Conservation (phyloP, 2,888 invertebrate species). For the Meloe dianella region DNA sequence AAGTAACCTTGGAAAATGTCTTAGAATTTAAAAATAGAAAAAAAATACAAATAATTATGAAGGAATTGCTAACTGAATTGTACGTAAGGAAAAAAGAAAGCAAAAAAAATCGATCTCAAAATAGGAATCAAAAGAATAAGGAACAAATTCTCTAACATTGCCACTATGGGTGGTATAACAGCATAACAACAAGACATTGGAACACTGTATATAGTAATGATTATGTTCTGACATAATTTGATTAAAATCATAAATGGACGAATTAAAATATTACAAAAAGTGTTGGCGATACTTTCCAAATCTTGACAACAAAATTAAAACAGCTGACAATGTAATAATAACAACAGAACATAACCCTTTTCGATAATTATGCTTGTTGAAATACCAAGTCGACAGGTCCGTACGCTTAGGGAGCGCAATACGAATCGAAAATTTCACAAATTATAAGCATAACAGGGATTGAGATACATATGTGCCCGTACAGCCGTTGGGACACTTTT, state of each 20-base stretch:
- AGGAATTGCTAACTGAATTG: not conserved
- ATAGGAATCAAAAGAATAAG: not conserved
- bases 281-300: not conserved
- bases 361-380: not conserved
- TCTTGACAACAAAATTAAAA: not conserved
- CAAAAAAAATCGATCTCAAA: not conserved
- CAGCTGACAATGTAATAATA: not conserved
- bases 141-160: not conserved
- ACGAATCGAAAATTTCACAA: no score
- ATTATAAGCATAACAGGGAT: no score
- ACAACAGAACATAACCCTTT: not conserved
- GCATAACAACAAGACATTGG: not conserved
- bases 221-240: not conserved
- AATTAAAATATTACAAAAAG: conserved; percentile 2
- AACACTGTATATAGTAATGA: not conserved
- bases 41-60: not conserved
- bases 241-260: not conserved
- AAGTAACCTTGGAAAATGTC: not conserved
- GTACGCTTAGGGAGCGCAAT: no score
- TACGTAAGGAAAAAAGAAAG: not conserved
- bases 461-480: no score
- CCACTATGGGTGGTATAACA: not conserved
- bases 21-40: not conserved
- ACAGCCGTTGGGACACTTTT: no score
- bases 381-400: no score